Base-by-base conservation (phyloP, 2,888 invertebrate genomes). In the Lithophane ornitopus region DNA sequence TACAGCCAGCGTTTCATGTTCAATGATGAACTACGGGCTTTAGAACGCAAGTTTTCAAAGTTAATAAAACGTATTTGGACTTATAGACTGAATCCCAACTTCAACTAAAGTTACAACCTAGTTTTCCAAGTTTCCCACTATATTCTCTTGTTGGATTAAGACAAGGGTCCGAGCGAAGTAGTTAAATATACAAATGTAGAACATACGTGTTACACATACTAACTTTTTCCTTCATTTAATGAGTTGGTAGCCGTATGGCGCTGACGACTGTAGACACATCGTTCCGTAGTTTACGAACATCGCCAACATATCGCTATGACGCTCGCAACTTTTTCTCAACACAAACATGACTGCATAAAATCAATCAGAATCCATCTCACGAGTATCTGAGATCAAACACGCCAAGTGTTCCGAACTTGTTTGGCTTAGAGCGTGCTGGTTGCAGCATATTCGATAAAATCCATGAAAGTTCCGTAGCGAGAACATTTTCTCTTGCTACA, bases 361-460 rank as follows among this genome's bases (percentile, higher is more conserved):
- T 94, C 94, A 94, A 95, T 95, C 94, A 93, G 92, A 93, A 92
- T 91, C 92, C 91, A 92, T 93, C 93, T 91, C 92, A 90, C 90
- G 91, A 92, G 92, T 90, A 91, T 92, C 91, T 91, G 85, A 90
- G 90, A 91, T 92, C 93, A 93, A 94, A 94, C 90, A 93, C 85
- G 89, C 86, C 85, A 89, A 93, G 91, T 91, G 91, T 92, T 92
- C 91, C 81, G 89, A 92, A 92, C 92, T 92, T 94, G 93, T 94
- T 94, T 94, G 94, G 91, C 89, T 91, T 90, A 84, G 88, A 88
- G 86, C 71, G 84, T 88, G 90, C 90, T 92, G 91, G 90, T 88
- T 92, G 91, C 93, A 92, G 92, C 93, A 92, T 92, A 93, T 93
- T 93, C 92, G 92, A 95, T 94, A 94, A 95, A 95, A 95, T 94